phyloP scores from a whole-genome alignment of 1,140 invertebrate genomes.

The Leptinotarsa texana region DNA sequence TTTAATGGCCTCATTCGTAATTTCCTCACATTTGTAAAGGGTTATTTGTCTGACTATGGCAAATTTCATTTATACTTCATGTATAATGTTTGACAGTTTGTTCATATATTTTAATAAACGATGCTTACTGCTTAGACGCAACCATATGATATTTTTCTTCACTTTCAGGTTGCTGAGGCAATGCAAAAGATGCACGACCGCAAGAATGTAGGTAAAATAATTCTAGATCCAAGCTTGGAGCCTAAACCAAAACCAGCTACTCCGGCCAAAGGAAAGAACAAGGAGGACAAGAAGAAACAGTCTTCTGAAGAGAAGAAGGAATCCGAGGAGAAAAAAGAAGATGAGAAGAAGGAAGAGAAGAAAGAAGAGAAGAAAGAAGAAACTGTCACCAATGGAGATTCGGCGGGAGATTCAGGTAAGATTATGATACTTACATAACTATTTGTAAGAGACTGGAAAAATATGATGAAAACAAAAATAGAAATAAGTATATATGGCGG shows the following conservation, averaged over 20 bases:
- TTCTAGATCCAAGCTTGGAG: conserved; percentile 78
- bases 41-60: too few relatives aligned
- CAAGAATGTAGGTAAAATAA: conserved; percentile 87
- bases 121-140: too few relatives aligned
- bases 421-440: background rate
- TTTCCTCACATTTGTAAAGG: too few relatives aligned
- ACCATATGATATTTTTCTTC: background rate
- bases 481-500: conserved; percentile 17
- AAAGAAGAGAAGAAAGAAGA: conserved; percentile 63
- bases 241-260: conserved; percentile 78
- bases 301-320: conserved; percentile 71
- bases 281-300: conserved; percentile 74
- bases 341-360: conserved; percentile 62
- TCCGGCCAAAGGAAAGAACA: conserved; percentile 73
- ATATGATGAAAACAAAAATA: conserved; percentile 21
- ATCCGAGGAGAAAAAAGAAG: conserved; percentile 65
- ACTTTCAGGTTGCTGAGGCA: conserved; percentile 73
- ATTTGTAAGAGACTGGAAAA: conserved; percentile 21
- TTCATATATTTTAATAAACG: too few relatives aligned
- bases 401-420: conserved; percentile 60
- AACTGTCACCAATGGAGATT: conserved; percentile 60
- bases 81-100: too few relatives aligned
- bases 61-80: too few relatives aligned
- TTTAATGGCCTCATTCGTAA: too few relatives aligned
- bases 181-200: conserved; percentile 93